phyloP scores from a whole-genome alignment of 1,140 invertebrate species.

The Musca vetustissima region DNA sequence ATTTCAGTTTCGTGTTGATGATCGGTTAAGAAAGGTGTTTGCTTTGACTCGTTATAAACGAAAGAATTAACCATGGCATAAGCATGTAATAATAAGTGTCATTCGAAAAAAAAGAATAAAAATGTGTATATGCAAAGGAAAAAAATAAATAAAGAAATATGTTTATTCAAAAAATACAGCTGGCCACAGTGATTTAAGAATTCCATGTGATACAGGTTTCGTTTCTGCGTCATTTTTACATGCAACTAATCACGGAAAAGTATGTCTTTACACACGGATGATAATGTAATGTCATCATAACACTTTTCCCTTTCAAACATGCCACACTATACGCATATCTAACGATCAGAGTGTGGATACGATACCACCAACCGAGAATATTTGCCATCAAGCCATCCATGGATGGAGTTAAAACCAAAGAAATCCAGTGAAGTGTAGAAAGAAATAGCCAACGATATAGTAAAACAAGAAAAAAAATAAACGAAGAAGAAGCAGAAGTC shows the following conservation, averaged over 20 bases:
- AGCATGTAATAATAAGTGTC: no score
- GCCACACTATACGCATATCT: neutral
- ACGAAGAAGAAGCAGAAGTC: neutral
- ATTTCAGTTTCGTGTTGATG: slow-evolving; percentile 15
- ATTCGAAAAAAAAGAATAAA: no score
- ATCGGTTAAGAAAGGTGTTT: slow-evolving; percentile 20
- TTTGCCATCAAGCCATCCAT: neutral
- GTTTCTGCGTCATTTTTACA: no score
- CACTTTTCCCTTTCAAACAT: slow-evolving; percentile 20
- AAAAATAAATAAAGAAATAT: neutral
- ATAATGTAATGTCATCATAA: slow-evolving; percentile 1
- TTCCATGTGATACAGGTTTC: no score
- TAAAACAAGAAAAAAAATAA: no score
- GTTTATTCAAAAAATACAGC: neutral
- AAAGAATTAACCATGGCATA: no score
- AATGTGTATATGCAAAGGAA: neutral
- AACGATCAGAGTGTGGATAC: slow-evolving; percentile 17
- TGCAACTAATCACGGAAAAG: no score
- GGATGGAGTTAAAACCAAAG: no score
- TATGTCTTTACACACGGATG: no score
- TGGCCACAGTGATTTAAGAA: no score
- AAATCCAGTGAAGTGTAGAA: neutral
- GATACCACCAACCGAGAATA: slow-evolving; percentile 14
- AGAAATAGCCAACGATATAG: neutral
- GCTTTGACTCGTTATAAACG: no score